Base-by-base conservation (phyloP, 2,888 invertebrate species). In the Lissonota sp. region DNA sequence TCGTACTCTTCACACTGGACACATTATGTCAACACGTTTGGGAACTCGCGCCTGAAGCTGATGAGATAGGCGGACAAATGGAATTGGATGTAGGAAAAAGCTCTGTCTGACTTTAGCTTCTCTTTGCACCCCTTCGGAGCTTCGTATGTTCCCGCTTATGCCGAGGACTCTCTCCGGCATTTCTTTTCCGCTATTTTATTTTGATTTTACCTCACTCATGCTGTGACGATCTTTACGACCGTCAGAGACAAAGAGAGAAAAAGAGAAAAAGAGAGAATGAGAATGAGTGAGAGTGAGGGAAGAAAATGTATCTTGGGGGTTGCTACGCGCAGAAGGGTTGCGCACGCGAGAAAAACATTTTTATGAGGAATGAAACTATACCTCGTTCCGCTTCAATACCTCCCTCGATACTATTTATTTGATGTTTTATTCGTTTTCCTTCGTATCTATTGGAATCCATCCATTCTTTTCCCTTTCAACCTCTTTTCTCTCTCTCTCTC, bases 301-400 rank as follows among this genome's bases (percentile, higher is more conserved):
- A 10, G 7, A 49, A 49, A 5, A 49, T 3, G 12, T 44, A 16
- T 42, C 53, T 53, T 39, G 53, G 3, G n/a, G 39, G 40, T 46
- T 62, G 55, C 42, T 57, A 39, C 69, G 46, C 63, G 14, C 49
- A 49, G 39, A 67, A 40, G 46, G 73, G 46, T 55, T 62, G 63
- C 62, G 16, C 71, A 49, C 39, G 51, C 40, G 60, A 80, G 62
- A 76, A 75, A 71, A 80, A 75, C 71, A 76, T 71, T 67, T 76
- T 80, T 71, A 80, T 80, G 66, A 76, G 60, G 71, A 46, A 76
- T 63, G 60, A 75, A 80, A 71, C 60, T 12, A n/a, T n/a, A 60
- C 49, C 51, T 42, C 58, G 62, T 63, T 58, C 8, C 53, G 26
- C 46, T 71, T 12, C 39, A 66, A 66, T 58, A 16, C 44, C 39